Base-by-base conservation (phyloP, 2,113 vertebrate genomes). In the Ploceus nigricollis region DNA sequence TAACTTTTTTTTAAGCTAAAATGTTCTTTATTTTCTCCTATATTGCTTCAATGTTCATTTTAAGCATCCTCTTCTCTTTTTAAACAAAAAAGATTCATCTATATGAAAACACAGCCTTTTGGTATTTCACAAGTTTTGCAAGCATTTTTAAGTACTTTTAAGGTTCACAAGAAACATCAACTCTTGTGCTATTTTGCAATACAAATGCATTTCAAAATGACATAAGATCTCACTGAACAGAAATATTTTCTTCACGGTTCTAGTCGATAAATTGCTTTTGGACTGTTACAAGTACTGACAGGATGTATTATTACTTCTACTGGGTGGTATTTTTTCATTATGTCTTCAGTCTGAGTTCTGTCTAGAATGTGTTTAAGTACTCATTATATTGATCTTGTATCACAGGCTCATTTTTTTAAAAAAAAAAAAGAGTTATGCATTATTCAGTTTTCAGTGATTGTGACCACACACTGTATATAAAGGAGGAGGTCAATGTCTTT, bases 301-400 rank as follows among this genome's bases (percentile, higher is more conserved):
- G 89, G 30, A 75, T 66, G 35, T 63, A 33, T 84, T 87, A 81
- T 89, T 93, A 63, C 48, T 94, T 87, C 35, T 69, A 14, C 68
- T 73, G 69, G 33, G 45, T 89, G 84, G 69, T 50, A 58, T 87
- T 95, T 93, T 86, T 89, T 91, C 72, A 88, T 82, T 89, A 61
- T 70, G 22, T 57, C 72, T 77, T 84, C 68, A 70, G 45, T 53
- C 54, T 48, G 31, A 76, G 28, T n/a, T 90, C 68, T 89, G 45
- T 75, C 80, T 91, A 35, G 58, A 61, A 83, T 47, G 21, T 73
- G 64, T 77, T 94, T 89, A 94, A 89, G 22, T 11, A 61, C 54
- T 73, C 60, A 37, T 80, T 28, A 11, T 73, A 15, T 69, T 91
- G 76, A 71, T 89, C 69, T 78, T 65, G 50, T 64, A 71, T 68